These are phyloP conservation scores for Dasypolia templi DNA, from an alignment of 2,888 invertebrate species.

Conservation along the genomic window DNA sequence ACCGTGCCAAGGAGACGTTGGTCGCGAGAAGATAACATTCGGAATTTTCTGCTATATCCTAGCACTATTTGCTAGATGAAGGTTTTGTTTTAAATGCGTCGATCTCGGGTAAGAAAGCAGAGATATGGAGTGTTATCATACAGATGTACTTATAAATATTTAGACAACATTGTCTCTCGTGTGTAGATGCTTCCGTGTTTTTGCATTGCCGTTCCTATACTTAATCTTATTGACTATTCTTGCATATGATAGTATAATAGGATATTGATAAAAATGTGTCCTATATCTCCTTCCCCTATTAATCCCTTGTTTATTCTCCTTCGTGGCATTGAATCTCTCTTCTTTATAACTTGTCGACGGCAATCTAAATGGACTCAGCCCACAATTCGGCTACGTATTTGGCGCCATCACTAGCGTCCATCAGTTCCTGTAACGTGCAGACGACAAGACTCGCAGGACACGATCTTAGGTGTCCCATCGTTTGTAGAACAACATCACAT, in stretches of 20 bases:
- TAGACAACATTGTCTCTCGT: constrained; percentile 17
- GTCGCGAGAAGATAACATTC: not conserved
- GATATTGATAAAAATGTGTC: not conserved
- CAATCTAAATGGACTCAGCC: no score
- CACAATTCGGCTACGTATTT: no score
- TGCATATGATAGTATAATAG: not conserved
- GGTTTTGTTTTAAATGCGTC: not conserved
- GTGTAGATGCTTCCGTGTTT: constrained; percentile 9
- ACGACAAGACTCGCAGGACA: no score
- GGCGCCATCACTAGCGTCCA: no score
- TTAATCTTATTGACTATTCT: constrained; percentile 11
- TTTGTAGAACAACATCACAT: no score
- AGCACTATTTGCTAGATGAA: not conserved
- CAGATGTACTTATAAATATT: not conserved
- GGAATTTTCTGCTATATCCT: not conserved
- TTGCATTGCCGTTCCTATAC: not conserved
- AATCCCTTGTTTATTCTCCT: no score
- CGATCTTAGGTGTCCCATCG: no score
- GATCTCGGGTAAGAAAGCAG: not conserved
- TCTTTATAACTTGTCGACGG: no score
- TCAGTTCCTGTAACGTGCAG: no score
- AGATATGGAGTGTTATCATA: constrained; percentile 7
- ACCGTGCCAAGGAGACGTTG: not conserved
- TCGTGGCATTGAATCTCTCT: not conserved
- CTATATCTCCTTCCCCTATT: no score